phyloP scores from a whole-genome alignment of 2,888 invertebrate genomes.

The Augochlorella aurata region DNA sequence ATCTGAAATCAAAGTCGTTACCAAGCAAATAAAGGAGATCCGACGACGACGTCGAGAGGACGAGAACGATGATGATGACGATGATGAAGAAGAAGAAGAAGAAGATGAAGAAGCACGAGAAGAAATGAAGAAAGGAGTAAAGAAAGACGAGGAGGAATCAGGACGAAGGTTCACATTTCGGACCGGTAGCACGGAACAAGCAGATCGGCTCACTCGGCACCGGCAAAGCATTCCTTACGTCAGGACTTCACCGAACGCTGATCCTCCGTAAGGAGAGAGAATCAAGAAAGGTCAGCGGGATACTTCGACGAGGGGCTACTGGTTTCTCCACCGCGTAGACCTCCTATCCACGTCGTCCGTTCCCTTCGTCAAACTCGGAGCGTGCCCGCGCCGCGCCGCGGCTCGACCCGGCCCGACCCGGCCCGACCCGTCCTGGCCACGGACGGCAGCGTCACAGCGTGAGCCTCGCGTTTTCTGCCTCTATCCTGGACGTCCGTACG shows the following conservation, averaged over 20 bases:
- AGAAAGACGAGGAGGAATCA: conserved; percentile 39
- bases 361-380: conserved; percentile 67
- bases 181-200: conserved; percentile 52
- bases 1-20: conserved; percentile 56
- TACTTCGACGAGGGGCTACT: conserved; percentile 77
- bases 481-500: conserved; percentile 64
- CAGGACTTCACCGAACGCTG: conserved; percentile 66
- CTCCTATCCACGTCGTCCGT: conserved; percentile 47
- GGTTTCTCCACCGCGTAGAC: conserved; percentile 71
- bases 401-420: too few species aligned
- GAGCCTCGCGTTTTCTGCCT: conserved; percentile 52
- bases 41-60: not conserved
- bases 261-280: conserved; percentile 65
- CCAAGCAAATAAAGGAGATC: conserved; percentile 30
- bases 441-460: conserved; percentile 62
- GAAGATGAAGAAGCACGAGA: not conserved
- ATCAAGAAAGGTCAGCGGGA: conserved; percentile 78
- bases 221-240: conserved; percentile 79
- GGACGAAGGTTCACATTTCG: conserved; percentile 58
- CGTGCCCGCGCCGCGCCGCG: conserved; percentile 32
- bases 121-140: conserved; percentile 8
- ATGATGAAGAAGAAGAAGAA: conserved; percentile 2
- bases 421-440: not conserved
- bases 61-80: not conserved
- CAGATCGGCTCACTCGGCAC: conserved; percentile 63